Evolutionary conservation across 2,113 vertebrate genomes (phyloP).

Genomic region (Phycodurus eques): DNA sequence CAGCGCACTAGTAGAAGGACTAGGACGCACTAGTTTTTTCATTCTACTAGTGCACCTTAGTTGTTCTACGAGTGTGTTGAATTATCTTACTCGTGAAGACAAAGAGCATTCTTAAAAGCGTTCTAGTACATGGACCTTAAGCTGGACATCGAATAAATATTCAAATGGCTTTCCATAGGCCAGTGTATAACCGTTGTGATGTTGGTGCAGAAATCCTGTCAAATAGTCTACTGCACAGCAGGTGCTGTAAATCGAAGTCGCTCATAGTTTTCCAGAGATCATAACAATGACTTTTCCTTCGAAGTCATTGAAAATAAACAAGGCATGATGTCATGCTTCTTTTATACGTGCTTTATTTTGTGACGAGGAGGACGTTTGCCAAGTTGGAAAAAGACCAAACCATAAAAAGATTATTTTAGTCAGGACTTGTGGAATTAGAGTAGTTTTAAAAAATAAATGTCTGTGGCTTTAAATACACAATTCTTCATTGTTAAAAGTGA

Average conservation of each 20-base stretch:
- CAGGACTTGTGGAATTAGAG: constrained; percentile 29
- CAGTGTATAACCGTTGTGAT: too few species aligned
- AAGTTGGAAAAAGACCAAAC: constrained; percentile 16
- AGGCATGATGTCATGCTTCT: background rate
- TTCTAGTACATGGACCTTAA: too few species aligned
- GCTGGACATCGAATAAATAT: too few species aligned
- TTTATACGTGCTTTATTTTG: constrained; percentile 37
- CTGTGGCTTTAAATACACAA: constrained; percentile 38
- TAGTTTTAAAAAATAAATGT: constrained; percentile 19
- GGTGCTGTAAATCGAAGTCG: background rate
- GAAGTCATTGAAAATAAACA: background rate
- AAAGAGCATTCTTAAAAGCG: too few species aligned
- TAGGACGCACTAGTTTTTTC: too few species aligned
- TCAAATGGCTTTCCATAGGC: too few species aligned
- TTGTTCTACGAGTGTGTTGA: too few species aligned
- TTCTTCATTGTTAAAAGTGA: constrained; percentile 68
- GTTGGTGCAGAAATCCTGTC: too few species aligned
- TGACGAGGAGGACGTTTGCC: constrained; percentile 31
- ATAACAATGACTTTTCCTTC: background rate
- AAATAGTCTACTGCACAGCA: background rate
- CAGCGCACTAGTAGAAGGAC: too few species aligned
- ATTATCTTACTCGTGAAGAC: too few species aligned
- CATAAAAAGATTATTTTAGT: constrained; percentile 15
- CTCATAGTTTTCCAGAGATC: background rate
- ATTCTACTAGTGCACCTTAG: too few species aligned